A percentile compares a stretch with the other conserved stretches of the same genome.
phyloP scores from a whole-genome alignment of 1,140 invertebrate species.

The Chironomus striatipennis region DNA sequence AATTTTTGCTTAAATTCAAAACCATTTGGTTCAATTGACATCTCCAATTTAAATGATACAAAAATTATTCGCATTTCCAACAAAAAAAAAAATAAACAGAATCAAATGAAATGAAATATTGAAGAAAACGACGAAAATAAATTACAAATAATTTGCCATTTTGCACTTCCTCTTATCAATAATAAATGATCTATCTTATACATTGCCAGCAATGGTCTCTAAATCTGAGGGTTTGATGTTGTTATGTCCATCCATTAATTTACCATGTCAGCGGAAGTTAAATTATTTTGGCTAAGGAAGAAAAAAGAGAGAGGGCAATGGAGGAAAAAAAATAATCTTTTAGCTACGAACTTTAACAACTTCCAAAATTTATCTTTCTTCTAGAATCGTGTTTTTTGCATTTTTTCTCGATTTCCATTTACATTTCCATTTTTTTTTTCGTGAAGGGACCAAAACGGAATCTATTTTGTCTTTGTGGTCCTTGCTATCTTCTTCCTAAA shows the following conservation, averaged over 20 bases:
- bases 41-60: no score
- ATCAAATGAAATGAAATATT: no score
- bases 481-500: conserved; percentile 22
- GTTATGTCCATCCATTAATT: conserved; percentile 19
- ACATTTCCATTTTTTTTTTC: neutral
- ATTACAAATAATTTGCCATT: conserved; percentile 17
- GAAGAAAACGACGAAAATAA: neutral
- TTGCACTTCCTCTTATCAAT: conserved; percentile 21
- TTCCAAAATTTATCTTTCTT: neutral
- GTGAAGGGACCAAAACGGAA: conserved; percentile 3
- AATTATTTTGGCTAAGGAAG: neutral
- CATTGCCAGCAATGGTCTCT: neutral
- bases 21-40: no score
- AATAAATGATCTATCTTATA: conserved; percentile 17
- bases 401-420: neutral
- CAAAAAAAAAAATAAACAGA: neutral
- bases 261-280: conserved; percentile 21
- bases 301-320: neutral
- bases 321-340: neutral
- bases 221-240: neutral
- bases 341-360: conserved; percentile 4
- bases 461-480: conserved; percentile 20
- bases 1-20: no score
- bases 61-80: neutral
- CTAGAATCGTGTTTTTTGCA: neutral